phyloP scores from a whole-genome alignment of 2,113 vertebrate genomes.

The Onychostruthus taczanowskii region DNA sequence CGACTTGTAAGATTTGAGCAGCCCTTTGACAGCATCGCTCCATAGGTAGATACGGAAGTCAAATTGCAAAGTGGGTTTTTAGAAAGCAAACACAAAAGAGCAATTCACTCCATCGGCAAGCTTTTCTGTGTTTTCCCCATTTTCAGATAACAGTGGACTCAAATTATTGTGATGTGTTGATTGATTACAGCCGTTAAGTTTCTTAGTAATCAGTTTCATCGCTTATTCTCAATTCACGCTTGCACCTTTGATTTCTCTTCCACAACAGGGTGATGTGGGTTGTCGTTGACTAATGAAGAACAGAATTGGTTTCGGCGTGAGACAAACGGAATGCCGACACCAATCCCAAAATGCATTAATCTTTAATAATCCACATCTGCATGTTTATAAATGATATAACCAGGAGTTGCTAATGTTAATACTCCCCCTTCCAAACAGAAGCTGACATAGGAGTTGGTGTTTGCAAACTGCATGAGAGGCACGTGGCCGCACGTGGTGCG shows the following conservation, averaged over 20 bases:
- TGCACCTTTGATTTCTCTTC: constrained; percentile 77
- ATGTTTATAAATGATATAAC: constrained; percentile 80
- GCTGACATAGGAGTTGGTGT: constrained; percentile 77
- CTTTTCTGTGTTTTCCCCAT: constrained; percentile 19
- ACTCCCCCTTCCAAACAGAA: constrained; percentile 76
- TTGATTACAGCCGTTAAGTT: constrained; percentile 76
- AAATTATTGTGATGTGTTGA: constrained; percentile 74
- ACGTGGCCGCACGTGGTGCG: not conserved
- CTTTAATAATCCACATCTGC: constrained; percentile 83
- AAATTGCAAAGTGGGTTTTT: not conserved
- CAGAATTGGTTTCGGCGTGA: constrained; percentile 79
- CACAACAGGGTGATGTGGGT: constrained; percentile 71
- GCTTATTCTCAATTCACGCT: constrained; percentile 68
- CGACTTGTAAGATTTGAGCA: not conserved
- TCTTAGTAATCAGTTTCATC: constrained; percentile 76
- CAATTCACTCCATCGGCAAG: not conserved
- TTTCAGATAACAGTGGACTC: constrained; percentile 37
- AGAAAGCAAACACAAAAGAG: constrained; percentile 15
- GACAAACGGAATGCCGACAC: constrained; percentile 81
- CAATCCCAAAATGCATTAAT: constrained; percentile 81
- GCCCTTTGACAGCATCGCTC: not conserved
- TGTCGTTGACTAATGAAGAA: constrained; percentile 83
- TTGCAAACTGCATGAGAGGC: constrained; percentile 49
- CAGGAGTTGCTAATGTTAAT: constrained; percentile 67
- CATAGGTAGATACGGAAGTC: not conserved